Conservation (phyloP, 2,888 invertebrate species). For the Gastracanthus pulcherrimus region DNA sequence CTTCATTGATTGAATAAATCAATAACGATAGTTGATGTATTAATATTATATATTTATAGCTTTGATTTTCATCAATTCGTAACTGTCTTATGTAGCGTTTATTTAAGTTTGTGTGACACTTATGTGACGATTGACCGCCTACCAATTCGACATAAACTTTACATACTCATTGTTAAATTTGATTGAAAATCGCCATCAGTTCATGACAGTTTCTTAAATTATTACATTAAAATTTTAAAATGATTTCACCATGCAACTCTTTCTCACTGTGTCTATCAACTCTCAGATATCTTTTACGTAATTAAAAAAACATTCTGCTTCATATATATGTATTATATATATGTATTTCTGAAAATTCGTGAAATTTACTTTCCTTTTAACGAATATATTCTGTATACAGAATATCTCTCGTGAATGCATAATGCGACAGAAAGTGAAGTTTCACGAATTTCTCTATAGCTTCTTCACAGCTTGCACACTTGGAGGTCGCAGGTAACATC, state of each 20-base stretch:
- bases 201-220: background rate
- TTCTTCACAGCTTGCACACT: slow-evolving; percentile 54
- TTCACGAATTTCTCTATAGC: slow-evolving; percentile 38
- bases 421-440: background rate
- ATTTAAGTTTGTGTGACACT: background rate
- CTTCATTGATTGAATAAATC: background rate
- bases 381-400: background rate
- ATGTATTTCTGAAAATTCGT: slow-evolving; percentile 21
- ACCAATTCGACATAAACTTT: background rate
- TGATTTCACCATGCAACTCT: no score
- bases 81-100: background rate
- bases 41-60: background rate
- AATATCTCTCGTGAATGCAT: background rate
- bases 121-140: background rate
- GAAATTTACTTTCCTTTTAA: slow-evolving; percentile 1
- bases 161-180: background rate
- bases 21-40: no score
- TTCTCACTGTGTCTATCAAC: background rate
- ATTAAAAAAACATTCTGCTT: slow-evolving; percentile 1
- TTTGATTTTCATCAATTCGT: background rate
- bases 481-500: slow-evolving; percentile 50
- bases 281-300: background rate
- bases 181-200: no score
- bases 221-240: background rate
- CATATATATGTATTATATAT: no score